Base-by-base conservation (phyloP, 2,113 vertebrate species). In the Protobothrops flavoviridis region DNA sequence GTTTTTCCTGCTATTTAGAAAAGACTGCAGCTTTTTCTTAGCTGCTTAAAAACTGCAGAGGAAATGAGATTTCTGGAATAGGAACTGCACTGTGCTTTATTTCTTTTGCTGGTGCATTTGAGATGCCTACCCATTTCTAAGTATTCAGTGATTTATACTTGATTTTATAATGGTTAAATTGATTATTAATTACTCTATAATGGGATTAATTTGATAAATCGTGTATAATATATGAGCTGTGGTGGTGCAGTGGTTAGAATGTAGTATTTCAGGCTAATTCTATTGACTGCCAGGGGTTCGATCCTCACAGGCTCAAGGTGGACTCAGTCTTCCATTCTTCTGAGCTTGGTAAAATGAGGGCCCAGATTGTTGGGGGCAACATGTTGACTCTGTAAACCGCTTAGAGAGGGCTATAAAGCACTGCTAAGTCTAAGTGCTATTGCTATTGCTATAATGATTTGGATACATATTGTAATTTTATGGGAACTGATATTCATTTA, bases 201-300 rank as follows among this genome's bases (percentile, higher is more conserved):
- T 93, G 93, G 53, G 61, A 94, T 52, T 95, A n/a, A 85, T 95
- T 23, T 90, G 87, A 95, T 94, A 12, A 97, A 95, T 81, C 55
- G 20, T 89, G 26, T 10, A 1, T 43, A 43, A 43, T 43, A 43
- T 43, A 43, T 43, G 43, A 43, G 43, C 43, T 43, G 43, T 43
- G 43, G 43, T 43, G 43, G 43, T 43, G 43, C 43, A 43, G 43
- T 0, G 3, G n/a, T 43, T 43, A 43, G 43, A 43, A 43, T 43
- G 43, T 43, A 43, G 43, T 43, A 43, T 43, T 43, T 43, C 43
- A 43, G 43, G 43, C 43, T 43, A 43, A 43, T 43, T 43, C 43
- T 43, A 43, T 43, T 43, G 43, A 43, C 43, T 43, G 3, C 43
- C 43, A 43, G 43, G 43, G 43, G 43, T 43, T 43, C 43, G 3